Evolutionary conservation across 2,113 vertebrate species (phyloP).

Genomic region (Himantopus leucocephalus): DNA sequence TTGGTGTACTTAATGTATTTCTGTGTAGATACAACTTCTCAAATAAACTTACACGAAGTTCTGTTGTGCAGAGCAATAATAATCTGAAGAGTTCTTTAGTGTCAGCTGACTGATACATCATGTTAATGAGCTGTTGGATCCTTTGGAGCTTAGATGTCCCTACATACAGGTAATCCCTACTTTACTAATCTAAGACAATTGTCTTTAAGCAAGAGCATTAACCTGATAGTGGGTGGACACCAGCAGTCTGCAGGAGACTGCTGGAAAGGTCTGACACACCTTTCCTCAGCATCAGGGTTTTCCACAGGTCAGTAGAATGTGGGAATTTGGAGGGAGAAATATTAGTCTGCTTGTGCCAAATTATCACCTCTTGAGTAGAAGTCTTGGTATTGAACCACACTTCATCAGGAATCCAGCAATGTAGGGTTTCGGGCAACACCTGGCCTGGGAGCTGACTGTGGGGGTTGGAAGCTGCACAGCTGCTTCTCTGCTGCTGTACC

Average conservation of each 20-base stretch:
- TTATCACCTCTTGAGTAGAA: neutral
- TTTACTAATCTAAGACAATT: neutral
- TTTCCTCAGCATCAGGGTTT: neutral
- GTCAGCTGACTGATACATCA: neutral
- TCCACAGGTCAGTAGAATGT: neutral
- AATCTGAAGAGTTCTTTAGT: neutral
- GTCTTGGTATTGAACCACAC: neutral
- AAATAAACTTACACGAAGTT: slow-evolving; percentile 49
- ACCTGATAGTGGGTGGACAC: neutral
- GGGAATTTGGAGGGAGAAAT: neutral
- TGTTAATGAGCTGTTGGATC: neutral
- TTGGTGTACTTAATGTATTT: neutral
- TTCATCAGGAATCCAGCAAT: neutral
- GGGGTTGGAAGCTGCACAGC: neutral
- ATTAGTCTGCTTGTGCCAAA: too few relatives aligned
- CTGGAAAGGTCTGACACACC: neutral
- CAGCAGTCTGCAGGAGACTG: neutral
- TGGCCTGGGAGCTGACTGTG: neutral
- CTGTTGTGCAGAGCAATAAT: slow-evolving; percentile 50
- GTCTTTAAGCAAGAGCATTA: neutral
- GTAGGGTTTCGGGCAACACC: neutral
- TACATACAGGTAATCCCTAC: neutral
- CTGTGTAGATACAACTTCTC: neutral
- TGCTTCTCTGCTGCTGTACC: neutral
- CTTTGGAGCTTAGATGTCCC: neutral